A percentile compares a stretch with the other conserved stretches of the same genome.
phyloP scores from a whole-genome alignment of 1,140 invertebrate genomes.

The Saccostrea cuccullata region DNA sequence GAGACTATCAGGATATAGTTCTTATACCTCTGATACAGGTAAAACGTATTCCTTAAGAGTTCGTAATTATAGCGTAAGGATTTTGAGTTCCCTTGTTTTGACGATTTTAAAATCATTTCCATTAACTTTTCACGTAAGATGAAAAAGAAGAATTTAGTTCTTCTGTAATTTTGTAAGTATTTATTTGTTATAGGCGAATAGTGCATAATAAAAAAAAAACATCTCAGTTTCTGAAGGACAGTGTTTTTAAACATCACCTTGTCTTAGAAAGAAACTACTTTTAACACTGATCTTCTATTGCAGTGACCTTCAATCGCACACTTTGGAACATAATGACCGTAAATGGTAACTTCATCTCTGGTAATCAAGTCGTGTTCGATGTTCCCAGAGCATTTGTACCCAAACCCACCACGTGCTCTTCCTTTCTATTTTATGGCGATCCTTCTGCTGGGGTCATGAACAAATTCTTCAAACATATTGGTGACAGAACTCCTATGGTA shows the following conservation, averaged over 20 bases:
- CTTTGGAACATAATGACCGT: conserved; percentile 2
- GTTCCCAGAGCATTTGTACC: not conserved
- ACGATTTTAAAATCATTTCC: not conserved
- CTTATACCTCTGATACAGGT: not conserved
- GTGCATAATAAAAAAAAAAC: not conserved
- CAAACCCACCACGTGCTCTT: not conserved
- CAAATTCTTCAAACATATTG: not conserved
- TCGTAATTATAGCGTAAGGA: not conserved
- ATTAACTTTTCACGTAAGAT: not conserved
- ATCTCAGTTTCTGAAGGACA: not conserved
- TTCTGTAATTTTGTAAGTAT: not conserved
- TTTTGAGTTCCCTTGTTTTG: not conserved
- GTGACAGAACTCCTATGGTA: not conserved
- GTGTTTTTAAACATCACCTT: not conserved
- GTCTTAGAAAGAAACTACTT: not conserved
- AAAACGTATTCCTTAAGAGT: not conserved
- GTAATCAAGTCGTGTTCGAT: not conserved
- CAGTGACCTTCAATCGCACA: not conserved
- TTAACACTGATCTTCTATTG: not conserved
- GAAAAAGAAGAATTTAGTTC: not conserved
- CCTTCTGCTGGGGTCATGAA: not conserved
- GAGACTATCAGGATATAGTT: not conserved
- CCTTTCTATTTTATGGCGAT: not conserved
- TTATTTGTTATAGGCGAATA: not conserved
- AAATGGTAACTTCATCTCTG: conserved; percentile 8